phyloP scores from a whole-genome alignment of 2,888 invertebrate genomes.

The Pherbina coryleti region DNA sequence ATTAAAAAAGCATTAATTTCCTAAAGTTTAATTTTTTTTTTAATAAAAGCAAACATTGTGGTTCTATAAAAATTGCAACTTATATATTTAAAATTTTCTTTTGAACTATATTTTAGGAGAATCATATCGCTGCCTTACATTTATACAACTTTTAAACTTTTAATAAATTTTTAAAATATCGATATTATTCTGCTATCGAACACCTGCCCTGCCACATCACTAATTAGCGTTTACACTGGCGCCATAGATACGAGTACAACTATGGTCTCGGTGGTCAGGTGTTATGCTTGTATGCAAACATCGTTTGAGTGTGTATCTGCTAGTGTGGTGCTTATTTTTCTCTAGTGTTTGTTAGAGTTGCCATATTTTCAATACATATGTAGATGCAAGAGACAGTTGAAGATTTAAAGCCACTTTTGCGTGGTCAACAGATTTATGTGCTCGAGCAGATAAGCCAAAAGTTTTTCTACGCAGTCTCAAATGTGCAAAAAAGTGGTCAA shows the following conservation, averaged over 20 bases:
- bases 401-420: conserved; percentile 31
- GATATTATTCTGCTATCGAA: background rate
- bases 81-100: too few relatives aligned
- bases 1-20: too few relatives aligned
- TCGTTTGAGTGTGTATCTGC: background rate
- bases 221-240: background rate
- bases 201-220: background rate
- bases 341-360: conserved; percentile 5
- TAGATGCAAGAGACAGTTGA: conserved; percentile 28
- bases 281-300: background rate
- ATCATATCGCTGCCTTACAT: too few relatives aligned
- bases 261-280: background rate
- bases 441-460: conserved; percentile 13
- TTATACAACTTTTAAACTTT: too few relatives aligned
- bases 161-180: too few relatives aligned
- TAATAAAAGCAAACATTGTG: too few relatives aligned
- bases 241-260: background rate
- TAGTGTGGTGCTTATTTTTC: background rate
- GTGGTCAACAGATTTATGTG: conserved; percentile 35
- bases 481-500: background rate
- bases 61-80: too few relatives aligned
- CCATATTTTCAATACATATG: conserved; percentile 26
- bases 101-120: too few relatives aligned
- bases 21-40: too few relatives aligned
- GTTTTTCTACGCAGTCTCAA: conserved; percentile 1